Conservation (phyloP, 2,797 vertebrate species). For the Hoplostethus atlanticus region DNA sequence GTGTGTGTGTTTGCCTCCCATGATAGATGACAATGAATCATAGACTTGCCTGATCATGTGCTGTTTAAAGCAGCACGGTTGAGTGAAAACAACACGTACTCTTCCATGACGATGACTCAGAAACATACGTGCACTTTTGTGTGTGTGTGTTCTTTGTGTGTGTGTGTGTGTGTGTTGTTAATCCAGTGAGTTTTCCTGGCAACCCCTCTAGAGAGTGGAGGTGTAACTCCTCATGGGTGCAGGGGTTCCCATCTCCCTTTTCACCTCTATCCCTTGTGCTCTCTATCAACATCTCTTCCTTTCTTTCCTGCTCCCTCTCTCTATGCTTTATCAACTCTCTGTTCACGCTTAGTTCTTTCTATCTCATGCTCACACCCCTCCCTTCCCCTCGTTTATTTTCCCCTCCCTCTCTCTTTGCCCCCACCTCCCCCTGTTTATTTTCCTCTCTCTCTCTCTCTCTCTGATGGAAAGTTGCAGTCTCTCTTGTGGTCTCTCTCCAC, state of each 20-base stretch:
- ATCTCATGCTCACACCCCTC: neutral
- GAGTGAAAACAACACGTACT: neutral
- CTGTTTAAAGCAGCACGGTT: constrained; percentile 22
- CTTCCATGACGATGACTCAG: neutral
- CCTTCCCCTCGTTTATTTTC: neutral
- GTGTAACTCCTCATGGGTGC: neutral
- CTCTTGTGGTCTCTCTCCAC: constrained; percentile 47
- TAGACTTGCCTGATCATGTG: constrained; percentile 77
- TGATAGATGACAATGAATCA: constrained; percentile 65
- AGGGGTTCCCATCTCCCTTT: constrained; percentile 13
- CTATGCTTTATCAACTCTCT: no score
- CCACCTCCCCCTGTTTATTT: no score
- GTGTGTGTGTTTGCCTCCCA: constrained; percentile 56
- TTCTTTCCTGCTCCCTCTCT: neutral
- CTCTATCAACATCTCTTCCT: neutral
- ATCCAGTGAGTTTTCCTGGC: neutral
- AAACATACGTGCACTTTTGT: neutral
- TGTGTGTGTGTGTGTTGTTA: neutral
- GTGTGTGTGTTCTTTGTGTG: constrained; percentile 4
- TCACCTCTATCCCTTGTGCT: neutral
- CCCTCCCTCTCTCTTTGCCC: neutral
- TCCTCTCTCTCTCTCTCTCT: neutral
- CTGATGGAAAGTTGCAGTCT: constrained; percentile 50
- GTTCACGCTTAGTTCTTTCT: neutral
- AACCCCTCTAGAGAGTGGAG: neutral